Base-by-base conservation (phyloP, 2,888 invertebrate genomes). In the Diplazon laetatorius region DNA sequence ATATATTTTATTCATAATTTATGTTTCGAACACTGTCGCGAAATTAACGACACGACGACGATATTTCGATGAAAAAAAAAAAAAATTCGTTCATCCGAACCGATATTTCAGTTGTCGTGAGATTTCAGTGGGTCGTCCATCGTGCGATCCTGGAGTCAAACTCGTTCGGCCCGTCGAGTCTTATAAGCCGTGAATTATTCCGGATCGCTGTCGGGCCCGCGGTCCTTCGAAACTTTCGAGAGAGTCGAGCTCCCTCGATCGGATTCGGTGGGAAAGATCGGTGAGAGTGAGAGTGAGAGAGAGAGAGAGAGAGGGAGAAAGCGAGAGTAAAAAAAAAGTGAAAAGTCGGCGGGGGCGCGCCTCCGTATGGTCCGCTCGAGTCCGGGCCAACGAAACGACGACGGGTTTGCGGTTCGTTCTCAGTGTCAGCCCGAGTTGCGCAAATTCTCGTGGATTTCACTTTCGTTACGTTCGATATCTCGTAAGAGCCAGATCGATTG, bases 351-450 rank as follows among this genome's bases (percentile, higher is more conserved):
- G 71, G 80, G 81, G 80, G 80, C 80, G 76, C 80, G 73, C 82
- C 80, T 74, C 79, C 83, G 76, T 55, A 68, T 57, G 65, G 62
- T 52, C 52, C 48, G 30, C 72, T 48, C 30, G 52, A 74, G 76
- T 39, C 78, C n/a, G 72, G 44, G 46, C 52, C 78, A 73, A 44
- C 52, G 65, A 62, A 50, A 62, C 39, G 30, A 20, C 30, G 48
- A 69, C 52, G 62, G 14, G 60, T 39, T 70, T 66, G 68, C 71
- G 8, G 25, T 46, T 20, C 79, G 81, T 77, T 83, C 81, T 84
- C 84, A 83, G 86, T 85, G 86, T 85, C 84, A 68, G 83, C 81
- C n/a, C n/a, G n/a, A n/a, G 81, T 85, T 86, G 84, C 84, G 86
- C 30, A 83, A 84, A 84, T 80, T 55, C 59, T 78, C 78, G 83